Percentiles rank a stretch among this genome's conserved stretches.
Evolutionary conservation across 2,888 invertebrate genomes (phyloP).

Genomic region (Zootermopsis nevadensis): DNA sequence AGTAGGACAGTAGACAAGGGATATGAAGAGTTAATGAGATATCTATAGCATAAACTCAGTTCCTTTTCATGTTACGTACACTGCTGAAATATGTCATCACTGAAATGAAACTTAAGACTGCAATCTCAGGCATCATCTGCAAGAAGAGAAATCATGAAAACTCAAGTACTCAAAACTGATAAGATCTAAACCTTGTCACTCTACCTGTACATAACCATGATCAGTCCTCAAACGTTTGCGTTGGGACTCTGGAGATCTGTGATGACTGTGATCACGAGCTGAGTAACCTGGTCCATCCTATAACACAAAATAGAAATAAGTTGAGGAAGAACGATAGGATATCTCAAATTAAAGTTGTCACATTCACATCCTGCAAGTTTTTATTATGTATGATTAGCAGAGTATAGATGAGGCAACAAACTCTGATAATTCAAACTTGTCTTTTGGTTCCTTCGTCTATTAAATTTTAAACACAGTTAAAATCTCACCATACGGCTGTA

Average conservation of each 20-base stretch:
- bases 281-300: conserved; percentile 67
- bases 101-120: background rate
- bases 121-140: background rate
- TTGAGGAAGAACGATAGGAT: too few species aligned
- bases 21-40: too few species aligned
- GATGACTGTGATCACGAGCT: conserved; percentile 68
- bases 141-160: background rate
- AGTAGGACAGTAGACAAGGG: too few species aligned
- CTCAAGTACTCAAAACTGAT: background rate
- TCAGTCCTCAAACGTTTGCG: conserved; percentile 73
- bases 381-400: too few species aligned
- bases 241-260: conserved; percentile 69
- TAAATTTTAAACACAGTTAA: background rate
- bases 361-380: too few species aligned
- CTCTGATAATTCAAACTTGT: too few species aligned
- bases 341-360: too few species aligned
- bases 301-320: conserved; percentile 50
- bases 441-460: too few species aligned
- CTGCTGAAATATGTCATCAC: too few species aligned
- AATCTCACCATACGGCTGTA: conserved; percentile 50
- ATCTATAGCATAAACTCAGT: too few species aligned
- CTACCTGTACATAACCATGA: conserved; percentile 51
- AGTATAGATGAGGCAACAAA: too few species aligned
- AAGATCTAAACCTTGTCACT: background rate
- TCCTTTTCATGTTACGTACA: too few species aligned